Evolutionary conservation across 2,797 vertebrate species (phyloP).

Genomic region (Bothrops alternatus): DNA sequence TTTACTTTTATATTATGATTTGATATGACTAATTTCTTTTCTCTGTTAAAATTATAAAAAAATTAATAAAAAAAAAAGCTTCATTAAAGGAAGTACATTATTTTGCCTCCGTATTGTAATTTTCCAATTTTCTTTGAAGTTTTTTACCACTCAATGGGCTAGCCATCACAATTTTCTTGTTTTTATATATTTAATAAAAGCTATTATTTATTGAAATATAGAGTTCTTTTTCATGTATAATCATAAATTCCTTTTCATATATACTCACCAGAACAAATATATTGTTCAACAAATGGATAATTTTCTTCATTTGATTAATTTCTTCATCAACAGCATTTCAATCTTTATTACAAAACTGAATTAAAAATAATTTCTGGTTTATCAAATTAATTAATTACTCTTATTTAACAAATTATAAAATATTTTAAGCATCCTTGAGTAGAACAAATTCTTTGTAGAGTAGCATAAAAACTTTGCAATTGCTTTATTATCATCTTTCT

Average conservation of each 20-base stretch:
- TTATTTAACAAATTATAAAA: too few species aligned
- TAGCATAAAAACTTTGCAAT: background rate
- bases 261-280: background rate
- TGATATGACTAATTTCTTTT: too few species aligned
- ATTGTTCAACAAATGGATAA: background rate
- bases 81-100: too few species aligned
- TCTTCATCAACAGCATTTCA: background rate
- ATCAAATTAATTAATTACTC: background rate
- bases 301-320: background rate
- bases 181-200: background rate
- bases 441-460: too few species aligned
- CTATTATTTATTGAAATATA: background rate
- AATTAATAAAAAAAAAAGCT: too few species aligned
- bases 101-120: too few species aligned
- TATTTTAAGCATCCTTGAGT: too few species aligned
- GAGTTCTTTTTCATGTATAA: background rate
- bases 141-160: too few species aligned
- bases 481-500: background rate
- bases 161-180: background rate
- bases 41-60: too few species aligned
- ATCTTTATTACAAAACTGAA: background rate
- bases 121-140: too few species aligned
- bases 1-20: too few species aligned
- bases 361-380: background rate
- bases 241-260: too few species aligned